Conservation (phyloP, 2,113 vertebrate genomes). For the Alectura lathami region DNA sequence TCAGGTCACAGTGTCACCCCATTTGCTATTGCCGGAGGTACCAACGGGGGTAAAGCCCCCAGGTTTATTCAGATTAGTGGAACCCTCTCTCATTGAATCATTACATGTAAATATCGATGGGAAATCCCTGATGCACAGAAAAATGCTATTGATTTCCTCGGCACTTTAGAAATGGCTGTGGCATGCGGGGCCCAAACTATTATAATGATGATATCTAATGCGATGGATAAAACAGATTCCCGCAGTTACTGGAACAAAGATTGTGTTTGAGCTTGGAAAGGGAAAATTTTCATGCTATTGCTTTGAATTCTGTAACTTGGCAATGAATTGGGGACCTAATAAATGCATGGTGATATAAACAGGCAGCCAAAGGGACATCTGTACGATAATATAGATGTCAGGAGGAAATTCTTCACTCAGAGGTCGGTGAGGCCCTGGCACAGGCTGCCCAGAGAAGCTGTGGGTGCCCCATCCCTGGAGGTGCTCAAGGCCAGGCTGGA, state of each 20-base stretch:
- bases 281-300: background rate
- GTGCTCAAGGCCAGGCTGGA: background rate
- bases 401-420: background rate
- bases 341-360: accelerated
- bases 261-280: background rate
- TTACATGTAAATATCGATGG: background rate
- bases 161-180: background rate
- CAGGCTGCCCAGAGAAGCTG: background rate
- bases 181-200: accelerated
- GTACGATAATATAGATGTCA: background rate
- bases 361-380: background rate
- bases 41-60: background rate
- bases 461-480: background rate
- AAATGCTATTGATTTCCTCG: background rate
- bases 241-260: background rate
- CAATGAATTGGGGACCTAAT: background rate
- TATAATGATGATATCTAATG: background rate
- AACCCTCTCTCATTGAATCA: background rate
- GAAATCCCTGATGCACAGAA: background rate
- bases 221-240: background rate
- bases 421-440: background rate
- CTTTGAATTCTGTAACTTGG: background rate
- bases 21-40: background rate
- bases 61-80: background rate
- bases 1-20: background rate